A percentile compares a stretch with the other conserved stretches of the same genome.
Conservation (phyloP, 2,113 vertebrate genomes). For the Chamaea fasciata region DNA sequence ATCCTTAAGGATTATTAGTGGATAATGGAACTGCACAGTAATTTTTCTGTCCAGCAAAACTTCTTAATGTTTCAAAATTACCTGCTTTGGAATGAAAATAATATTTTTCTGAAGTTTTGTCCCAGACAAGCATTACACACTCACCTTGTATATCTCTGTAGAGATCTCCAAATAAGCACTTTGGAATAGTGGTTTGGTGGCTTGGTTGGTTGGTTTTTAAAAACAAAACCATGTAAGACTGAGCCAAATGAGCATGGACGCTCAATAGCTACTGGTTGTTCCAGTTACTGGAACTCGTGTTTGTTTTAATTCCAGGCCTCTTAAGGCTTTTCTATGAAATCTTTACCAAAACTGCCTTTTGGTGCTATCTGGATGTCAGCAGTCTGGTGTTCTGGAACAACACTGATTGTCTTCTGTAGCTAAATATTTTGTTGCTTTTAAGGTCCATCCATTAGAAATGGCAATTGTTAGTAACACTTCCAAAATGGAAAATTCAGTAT, state of each 20-base stretch:
- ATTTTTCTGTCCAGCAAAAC: background rate
- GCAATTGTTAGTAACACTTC: background rate
- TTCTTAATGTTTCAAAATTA: background rate
- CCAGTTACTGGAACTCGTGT: rapidly evolving
- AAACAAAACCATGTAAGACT: background rate
- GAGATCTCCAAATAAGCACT: background rate
- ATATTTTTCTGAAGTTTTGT: background rate
- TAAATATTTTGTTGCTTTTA: background rate
- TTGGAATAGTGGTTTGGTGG: background rate
- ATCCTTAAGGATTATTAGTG: background rate
- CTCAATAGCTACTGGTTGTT: background rate
- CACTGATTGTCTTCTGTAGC: background rate
- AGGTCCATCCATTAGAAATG: background rate
- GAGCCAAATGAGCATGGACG: background rate
- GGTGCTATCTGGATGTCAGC: background rate
- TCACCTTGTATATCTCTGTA: background rate
- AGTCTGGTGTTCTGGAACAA: background rate
- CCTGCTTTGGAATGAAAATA: background rate
- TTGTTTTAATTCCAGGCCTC: background rate
- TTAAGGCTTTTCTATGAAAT: background rate
- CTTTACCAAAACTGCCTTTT: background rate
- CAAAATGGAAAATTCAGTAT: background rate
- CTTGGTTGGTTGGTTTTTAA: background rate
- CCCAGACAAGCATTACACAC: background rate
- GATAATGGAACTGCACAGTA: background rate